Evolutionary conservation across 2,888 invertebrate species (phyloP), one percentile per base, ranked within the genome.

Genomic region (Melitaea athalia): DNA sequence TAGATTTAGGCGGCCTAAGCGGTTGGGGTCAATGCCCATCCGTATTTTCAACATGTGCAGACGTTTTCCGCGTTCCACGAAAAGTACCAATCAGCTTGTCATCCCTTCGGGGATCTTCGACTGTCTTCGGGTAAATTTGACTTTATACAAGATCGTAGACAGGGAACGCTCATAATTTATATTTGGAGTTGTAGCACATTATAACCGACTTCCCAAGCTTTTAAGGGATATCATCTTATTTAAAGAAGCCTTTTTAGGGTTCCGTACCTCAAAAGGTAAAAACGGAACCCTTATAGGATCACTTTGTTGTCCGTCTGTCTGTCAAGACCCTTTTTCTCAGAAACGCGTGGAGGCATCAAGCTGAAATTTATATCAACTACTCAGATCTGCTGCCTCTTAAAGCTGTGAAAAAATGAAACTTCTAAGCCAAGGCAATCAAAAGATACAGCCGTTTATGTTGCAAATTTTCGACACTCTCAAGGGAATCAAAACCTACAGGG

Each of bases 21-120:
- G 86, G 81, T 86, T 86, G 91, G 91, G 91, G 91, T 91, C 91
- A 91, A 86, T 90, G 91, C 82, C 91, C 91, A 86, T 82, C 85
- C 84, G 92, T 91, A 91, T 92, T 92, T 92, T 91, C 91, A 91
- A 92, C 92, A 91, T 91, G 88, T 90, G 91, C 89, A 84, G 86
- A 85, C 86, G 88, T 90, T 92, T 92, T 92, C 92, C 92, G 92
- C 92, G 92, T 92, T 92, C 92, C 89, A 84, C 80, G 91, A 90
- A 91, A 90, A 91, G 86, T 87, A 83, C 86, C 81, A 77, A 84
- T 86, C 81, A 77, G 85, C 83, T 82, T 87, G 88, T 87, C 89
- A 87, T 86, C 88, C 87, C 86, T 87, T 91, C 89, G 91, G 81
- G 65, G 57, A 77, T 77, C 84, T 85, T 90, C 91, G 90, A 81